These are phyloP conservation scores for Callopanchax toddi DNA, from an alignment of 2,113 vertebrate species.

Conservation along the genomic window DNA sequence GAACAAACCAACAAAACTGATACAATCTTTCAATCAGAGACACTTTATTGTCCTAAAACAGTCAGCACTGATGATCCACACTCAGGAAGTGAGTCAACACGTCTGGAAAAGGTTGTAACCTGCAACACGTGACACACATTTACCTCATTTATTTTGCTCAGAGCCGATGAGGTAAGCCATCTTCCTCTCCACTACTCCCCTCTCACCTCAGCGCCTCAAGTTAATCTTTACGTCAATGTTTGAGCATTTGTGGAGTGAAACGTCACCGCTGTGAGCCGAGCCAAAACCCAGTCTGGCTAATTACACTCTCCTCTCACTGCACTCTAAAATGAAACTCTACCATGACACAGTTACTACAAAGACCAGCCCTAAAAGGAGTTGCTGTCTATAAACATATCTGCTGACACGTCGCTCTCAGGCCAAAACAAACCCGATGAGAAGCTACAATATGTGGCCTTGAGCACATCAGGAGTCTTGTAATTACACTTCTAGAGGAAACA, in stretches of 20 bases:
- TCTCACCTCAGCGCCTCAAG: conserved; percentile 19
- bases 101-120: conserved; percentile 54
- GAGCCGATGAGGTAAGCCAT: conserved; percentile 72
- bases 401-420: conserved; percentile 56
- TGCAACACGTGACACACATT: conserved; percentile 66
- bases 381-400: conserved; percentile 59
- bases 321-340: conserved; percentile 40
- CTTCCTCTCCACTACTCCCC: conserved; percentile 31
- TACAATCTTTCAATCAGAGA: not conserved
- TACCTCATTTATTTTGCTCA: conserved; percentile 76
- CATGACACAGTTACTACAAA: conserved; percentile 35
- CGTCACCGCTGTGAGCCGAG: conserved; percentile 25
- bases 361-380: conserved; percentile 39
- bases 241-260: conserved; percentile 43
- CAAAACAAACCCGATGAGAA: conserved; percentile 66
- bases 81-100: conserved; percentile 56
- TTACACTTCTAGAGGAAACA: conserved; percentile 45
- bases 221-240: conserved; percentile 35
- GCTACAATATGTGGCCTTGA: conserved; percentile 50
- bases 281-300: conserved; percentile 48
- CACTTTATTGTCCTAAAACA: conserved; percentile 9
- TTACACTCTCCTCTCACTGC: conserved; percentile 45
- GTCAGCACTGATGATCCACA: conserved; percentile 15
- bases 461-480: conserved; percentile 53
- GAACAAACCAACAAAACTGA: not conserved